These are phyloP conservation scores for Bubo bubo DNA, from an alignment of 2,113 vertebrate species.

Conservation along the genomic window DNA sequence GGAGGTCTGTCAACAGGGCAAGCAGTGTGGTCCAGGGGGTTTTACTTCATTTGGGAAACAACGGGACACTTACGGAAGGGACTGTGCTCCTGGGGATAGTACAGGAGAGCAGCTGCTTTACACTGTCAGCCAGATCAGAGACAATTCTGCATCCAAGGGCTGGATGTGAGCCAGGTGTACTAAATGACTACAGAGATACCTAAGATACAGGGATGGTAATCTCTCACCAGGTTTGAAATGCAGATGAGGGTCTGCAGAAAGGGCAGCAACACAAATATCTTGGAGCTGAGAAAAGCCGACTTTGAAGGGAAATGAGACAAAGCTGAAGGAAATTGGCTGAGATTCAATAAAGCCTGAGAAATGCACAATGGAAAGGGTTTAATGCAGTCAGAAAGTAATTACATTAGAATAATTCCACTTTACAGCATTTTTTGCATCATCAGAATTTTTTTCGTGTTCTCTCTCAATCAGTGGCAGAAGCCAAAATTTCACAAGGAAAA, in stretches of 20 bases:
- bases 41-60: constrained; percentile 43
- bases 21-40: constrained; percentile 37
- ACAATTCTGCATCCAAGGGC: constrained; percentile 6
- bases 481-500: not conserved
- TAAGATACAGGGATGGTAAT: constrained; percentile 12
- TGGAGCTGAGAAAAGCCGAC: constrained; percentile 22
- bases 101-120: constrained; percentile 61
- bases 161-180: constrained; percentile 47
- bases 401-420: not conserved
- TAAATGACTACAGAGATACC: constrained; percentile 34
- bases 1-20: constrained; percentile 52
- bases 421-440: not conserved
- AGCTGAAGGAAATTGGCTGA: constrained; percentile 46
- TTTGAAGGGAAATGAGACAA: constrained; percentile 56
- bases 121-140: constrained; percentile 52
- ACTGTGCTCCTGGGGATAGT: constrained; percentile 35
- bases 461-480: not conserved
- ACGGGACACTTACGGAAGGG: constrained; percentile 11
- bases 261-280: constrained; percentile 53
- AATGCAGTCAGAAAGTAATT: constrained; percentile 35
- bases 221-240: constrained; percentile 55
- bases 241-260: constrained; percentile 59
- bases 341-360: constrained; percentile 49
- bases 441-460: not conserved
- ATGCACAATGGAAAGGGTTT: constrained; percentile 22